phyloP scores from a whole-genome alignment of 2,888 invertebrate genomes.

The Adelphocoris suturalis region DNA sequence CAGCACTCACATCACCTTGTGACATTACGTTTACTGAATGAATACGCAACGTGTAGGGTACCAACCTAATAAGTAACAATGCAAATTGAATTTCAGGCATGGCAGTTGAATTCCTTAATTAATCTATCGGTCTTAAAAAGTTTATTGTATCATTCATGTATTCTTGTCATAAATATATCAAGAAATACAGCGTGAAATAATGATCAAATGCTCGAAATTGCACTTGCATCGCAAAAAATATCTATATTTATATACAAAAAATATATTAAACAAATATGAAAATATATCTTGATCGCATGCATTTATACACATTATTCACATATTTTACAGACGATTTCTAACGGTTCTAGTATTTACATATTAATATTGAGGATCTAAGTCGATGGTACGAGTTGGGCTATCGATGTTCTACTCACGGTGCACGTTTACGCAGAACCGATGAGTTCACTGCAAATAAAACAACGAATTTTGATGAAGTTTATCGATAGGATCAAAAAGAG shows the following conservation, averaged over 20 bases:
- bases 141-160: neutral
- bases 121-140: neutral
- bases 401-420: slow-evolving; percentile 3
- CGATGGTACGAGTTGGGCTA: slow-evolving; percentile 19
- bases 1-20: no score
- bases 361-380: slow-evolving; percentile 26
- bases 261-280: slow-evolving; percentile 30
- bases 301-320: slow-evolving; percentile 33
- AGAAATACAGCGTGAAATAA: neutral
- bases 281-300: slow-evolving; percentile 33
- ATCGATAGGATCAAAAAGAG: no score
- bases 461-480: neutral
- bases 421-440: slow-evolving; percentile 48
- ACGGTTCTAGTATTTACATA: neutral
- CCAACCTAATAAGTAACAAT: neutral
- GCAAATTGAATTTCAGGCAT: neutral
- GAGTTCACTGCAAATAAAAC: slow-evolving; percentile 40
- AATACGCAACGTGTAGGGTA: no score
- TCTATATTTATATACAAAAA: neutral
- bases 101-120: neutral
- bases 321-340: neutral
- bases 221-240: neutral
- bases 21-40: no score
- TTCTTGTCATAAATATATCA: neutral
- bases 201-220: neutral